Base-by-base conservation (phyloP, 2,113 vertebrate species). In the Ancistrus triradiatus region DNA sequence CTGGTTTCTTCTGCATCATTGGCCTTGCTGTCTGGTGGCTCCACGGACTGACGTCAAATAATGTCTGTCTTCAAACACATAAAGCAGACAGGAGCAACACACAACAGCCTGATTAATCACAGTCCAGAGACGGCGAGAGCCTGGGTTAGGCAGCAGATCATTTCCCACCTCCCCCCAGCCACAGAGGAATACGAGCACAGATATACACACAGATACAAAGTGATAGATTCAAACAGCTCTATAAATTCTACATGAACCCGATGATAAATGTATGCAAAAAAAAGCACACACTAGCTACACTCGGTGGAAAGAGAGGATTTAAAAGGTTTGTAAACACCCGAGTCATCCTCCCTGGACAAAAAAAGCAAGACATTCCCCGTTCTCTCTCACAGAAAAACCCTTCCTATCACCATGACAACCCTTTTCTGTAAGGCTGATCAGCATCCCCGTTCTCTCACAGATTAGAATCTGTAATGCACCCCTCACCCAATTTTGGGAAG, bases 391-490 rank as follows among this genome's bases (percentile, higher is more conserved):
- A 69, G 10, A 65, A 25, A 49, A 64, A 49, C 25, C 42, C 37
- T 56, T 49, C 59, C 43, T 28, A 17, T 77, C 52, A 49, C 71
- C 68, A 77, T 74, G 64, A 71, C 60, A 68, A 74, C 75, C 52
- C 40, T 67, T 50, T 55, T 74, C 59, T 63, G 63, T 13, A 38
- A 59, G 64, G 31, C 27, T 49, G 63, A 59, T 74, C 60, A 56
- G 68, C 64, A 74, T 74, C 55, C 52, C 65, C 31, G 19, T 28
- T 70, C 68, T 71, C 59, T 43, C 38, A 63, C 44, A 71, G 68
- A 70, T 71, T 70, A 77, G 63, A 67, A 74, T 71, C 73, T 57
- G 73, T 70, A 74, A 70, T 71, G 59, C 63, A 74, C 59, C 46
- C 31, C 38, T 47, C 31, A 6, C 28, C 28, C 40, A 38, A 40